A percentile compares a stretch with the other conserved stretches of the same genome.
Conservation (phyloP, 2,113 vertebrate species). For the Caloenas nicobarica region DNA sequence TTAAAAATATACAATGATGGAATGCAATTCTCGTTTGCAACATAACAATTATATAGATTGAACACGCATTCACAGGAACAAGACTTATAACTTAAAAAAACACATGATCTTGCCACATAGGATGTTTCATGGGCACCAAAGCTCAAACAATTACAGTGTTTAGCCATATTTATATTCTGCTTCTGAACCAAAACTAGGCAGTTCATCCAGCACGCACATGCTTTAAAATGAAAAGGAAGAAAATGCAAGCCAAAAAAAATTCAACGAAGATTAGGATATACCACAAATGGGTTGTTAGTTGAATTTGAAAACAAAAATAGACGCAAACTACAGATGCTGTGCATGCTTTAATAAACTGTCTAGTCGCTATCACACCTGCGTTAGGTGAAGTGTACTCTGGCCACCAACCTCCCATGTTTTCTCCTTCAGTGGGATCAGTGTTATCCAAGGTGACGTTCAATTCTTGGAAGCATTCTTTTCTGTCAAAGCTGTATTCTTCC, state of each 20-base stretch:
- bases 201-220: conserved; percentile 91
- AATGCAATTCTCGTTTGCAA: not conserved
- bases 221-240: conserved; percentile 59
- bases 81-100: not conserved
- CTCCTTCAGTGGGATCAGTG: conserved; percentile 82
- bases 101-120: not conserved
- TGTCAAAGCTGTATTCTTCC: conserved; percentile 85
- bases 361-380: conserved; percentile 88
- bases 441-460: conserved; percentile 71
- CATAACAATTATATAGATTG: not conserved
- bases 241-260: conserved; percentile 58
- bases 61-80: not conserved
- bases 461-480: conserved; percentile 76
- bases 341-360: conserved; percentile 87
- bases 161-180: conserved; percentile 12
- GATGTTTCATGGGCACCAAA: not conserved
- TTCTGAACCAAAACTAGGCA: conserved; percentile 79
- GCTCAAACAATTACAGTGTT: conserved; percentile 40
- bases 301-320: conserved; percentile 65
- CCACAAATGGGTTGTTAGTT: conserved; percentile 71
- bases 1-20: not conserved
- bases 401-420: conserved; percentile 98
- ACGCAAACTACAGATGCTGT: conserved; percentile 67
- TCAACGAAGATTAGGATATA: conserved; percentile 68
- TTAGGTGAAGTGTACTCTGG: conserved; percentile 88